phyloP scores from a whole-genome alignment of 2,113 vertebrate species.

The Percina caprodes region DNA sequence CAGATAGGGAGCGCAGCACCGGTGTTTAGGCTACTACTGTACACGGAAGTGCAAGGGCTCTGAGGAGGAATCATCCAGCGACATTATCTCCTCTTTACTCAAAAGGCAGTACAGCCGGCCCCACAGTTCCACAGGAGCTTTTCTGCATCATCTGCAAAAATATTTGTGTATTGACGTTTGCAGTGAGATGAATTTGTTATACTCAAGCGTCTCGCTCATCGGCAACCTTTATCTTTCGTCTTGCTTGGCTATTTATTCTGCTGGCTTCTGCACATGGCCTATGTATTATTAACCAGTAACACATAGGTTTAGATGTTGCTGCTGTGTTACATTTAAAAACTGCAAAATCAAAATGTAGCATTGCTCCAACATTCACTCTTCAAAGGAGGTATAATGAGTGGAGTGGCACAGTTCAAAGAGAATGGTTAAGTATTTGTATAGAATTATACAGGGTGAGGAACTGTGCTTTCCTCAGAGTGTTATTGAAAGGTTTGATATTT shows the following conservation, averaged over 20 bases:
- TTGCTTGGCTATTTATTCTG: conserved; percentile 65
- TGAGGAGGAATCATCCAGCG: conserved; percentile 43
- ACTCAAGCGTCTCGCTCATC: conserved; percentile 46
- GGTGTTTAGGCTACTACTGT: conserved; percentile 42
- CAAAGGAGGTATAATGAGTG: conserved; percentile 83
- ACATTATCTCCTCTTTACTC: conserved; percentile 63
- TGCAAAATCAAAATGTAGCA: conserved; percentile 82
- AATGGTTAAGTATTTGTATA: conserved; percentile 84
- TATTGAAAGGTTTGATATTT: conserved; percentile 82
- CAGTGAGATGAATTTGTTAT: conserved; percentile 64
- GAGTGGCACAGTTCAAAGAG: conserved; percentile 83
- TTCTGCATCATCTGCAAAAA: conserved; percentile 73
- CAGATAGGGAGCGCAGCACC: conserved; percentile 29
- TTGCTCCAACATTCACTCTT: conserved; percentile 80
- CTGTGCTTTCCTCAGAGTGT: conserved; percentile 74
- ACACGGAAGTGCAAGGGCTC: conserved; percentile 25
- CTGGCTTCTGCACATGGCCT: conserved; percentile 54
- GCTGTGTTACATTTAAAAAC: conserved; percentile 83
- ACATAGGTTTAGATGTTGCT: conserved; percentile 78
- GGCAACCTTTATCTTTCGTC: conserved; percentile 57
- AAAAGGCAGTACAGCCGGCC: conserved; percentile 19
- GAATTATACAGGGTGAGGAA: conserved; percentile 70
- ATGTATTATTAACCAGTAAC: conserved; percentile 80
- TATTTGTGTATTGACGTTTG: conserved; percentile 69
- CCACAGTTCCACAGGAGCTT: conserved; percentile 41